A percentile compares a stretch with the other conserved stretches of the same genome.
Conservation (phyloP, 2,888 invertebrate genomes). For the Margaritifera margaritifera region DNA sequence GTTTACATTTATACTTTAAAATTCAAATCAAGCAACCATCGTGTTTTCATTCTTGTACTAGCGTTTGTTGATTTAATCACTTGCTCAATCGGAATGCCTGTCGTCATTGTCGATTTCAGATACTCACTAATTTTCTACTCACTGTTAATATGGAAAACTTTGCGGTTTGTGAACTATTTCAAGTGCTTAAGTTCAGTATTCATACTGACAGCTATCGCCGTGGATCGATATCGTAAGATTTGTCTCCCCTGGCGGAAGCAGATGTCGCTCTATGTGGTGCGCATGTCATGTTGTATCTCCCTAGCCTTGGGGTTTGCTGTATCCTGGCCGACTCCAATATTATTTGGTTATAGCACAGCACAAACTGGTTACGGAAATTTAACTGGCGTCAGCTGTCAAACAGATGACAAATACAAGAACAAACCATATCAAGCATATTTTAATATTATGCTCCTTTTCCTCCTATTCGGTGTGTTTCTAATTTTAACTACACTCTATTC, state of each 20-base stretch:
- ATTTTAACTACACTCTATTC: slow-evolving; percentile 41
- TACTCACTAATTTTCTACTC: too few species aligned
- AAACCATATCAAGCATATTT: slow-evolving; percentile 45
- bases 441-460: slow-evolving; percentile 38
- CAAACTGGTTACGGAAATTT: slow-evolving; percentile 32
- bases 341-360: slow-evolving; percentile 47
- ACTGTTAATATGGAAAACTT: too few species aligned
- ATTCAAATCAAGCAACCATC: too few species aligned
- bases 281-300: slow-evolving; percentile 20
- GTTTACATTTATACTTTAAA: too few species aligned
- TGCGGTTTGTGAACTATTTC: too few species aligned
- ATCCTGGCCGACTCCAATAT: slow-evolving; percentile 45
- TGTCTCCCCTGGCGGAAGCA: slow-evolving; percentile 51
- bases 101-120: too few species aligned
- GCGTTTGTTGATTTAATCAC: too few species aligned
- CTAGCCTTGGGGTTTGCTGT: slow-evolving; percentile 22
- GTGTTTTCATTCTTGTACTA: too few species aligned
- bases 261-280: slow-evolving; percentile 34
- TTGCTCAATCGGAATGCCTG: too few species aligned
- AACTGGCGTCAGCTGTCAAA: slow-evolving; percentile 46
- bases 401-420: slow-evolving; percentile 33
- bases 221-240: slow-evolving; percentile 47
- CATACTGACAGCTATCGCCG: too few species aligned
- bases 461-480: slow-evolving; percentile 31
- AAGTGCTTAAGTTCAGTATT: too few species aligned